phyloP scores from a whole-genome alignment of 2,888 invertebrate genomes.

The Gonocerus acuteangulatus region DNA sequence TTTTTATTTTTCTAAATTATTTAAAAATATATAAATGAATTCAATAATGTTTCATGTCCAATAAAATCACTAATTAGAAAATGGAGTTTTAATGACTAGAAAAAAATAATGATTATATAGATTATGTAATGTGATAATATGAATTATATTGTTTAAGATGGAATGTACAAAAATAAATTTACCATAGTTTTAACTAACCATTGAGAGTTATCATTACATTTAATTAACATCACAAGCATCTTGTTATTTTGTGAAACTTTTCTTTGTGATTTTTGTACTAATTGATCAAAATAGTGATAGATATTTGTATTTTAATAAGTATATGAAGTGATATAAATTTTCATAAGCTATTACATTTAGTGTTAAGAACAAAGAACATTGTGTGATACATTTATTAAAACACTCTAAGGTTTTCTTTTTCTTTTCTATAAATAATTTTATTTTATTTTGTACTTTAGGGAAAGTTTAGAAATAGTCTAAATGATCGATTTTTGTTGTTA shows the following conservation, averaged over 20 bases:
- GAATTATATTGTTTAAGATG: conserved; percentile 14
- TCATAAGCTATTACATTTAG: conserved; percentile 19
- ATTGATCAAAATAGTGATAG: conserved; percentile 25
- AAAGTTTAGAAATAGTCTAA: conserved; percentile 19
- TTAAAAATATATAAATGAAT: conserved; percentile 3
- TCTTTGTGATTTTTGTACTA: conserved; percentile 26
- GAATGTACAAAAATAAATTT: conserved; percentile 15
- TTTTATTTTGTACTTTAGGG: conserved; percentile 17
- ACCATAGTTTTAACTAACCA: conserved; percentile 7
- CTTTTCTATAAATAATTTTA: conserved; percentile 3
- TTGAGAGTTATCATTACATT: neutral
- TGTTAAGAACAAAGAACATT: conserved; percentile 20
- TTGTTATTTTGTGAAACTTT: conserved; percentile 6
- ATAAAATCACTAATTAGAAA: neutral
- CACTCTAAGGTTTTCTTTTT: neutral
- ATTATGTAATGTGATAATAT: conserved; percentile 21
- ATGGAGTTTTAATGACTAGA: neutral
- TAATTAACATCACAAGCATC: neutral
- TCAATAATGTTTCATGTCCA: neutral
- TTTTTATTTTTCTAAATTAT: conserved; percentile 9
- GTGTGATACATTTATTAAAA: conserved; percentile 23
- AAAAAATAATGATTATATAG: conserved; percentile 10
- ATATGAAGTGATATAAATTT: conserved; percentile 22
- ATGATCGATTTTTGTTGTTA: conserved; percentile 8
- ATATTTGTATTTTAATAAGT: conserved; percentile 20